Conservation (phyloP, 2,797 vertebrate genomes). For the Oreortyx pictus region DNA sequence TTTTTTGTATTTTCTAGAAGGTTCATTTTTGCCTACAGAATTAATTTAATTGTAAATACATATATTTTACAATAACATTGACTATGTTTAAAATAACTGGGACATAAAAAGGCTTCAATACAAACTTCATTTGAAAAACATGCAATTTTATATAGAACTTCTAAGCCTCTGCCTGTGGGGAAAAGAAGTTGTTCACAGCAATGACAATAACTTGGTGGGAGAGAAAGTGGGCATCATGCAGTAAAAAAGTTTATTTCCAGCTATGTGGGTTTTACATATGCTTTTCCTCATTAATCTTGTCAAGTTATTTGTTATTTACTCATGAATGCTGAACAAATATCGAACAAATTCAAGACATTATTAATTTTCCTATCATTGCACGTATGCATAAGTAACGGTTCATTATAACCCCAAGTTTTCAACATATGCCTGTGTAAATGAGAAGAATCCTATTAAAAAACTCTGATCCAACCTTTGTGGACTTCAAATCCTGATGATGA, state of each 20-base stretch:
- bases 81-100: neutral
- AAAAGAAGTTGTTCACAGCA: constrained; percentile 23
- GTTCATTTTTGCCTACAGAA: neutral
- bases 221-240: neutral
- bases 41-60: neutral
- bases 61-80: neutral
- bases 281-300: constrained; percentile 40
- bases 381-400: neutral
- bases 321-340: constrained; percentile 51
- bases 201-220: constrained; percentile 42
- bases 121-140: neutral
- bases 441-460: constrained; percentile 55
- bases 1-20: neutral
- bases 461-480: constrained; percentile 41
- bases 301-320: constrained; percentile 63
- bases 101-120: neutral
- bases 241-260: constrained; percentile 45
- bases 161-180: neutral
- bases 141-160: constrained; percentile 33
- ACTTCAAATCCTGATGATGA: constrained; percentile 44
- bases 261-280: constrained; percentile 15
- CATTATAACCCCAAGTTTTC: constrained; percentile 41
- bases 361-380: constrained; percentile 32
- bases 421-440: constrained; percentile 1
- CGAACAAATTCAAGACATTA: neutral